Conservation (phyloP, 2,888 invertebrate species). For the Drosophila helvetica region DNA sequence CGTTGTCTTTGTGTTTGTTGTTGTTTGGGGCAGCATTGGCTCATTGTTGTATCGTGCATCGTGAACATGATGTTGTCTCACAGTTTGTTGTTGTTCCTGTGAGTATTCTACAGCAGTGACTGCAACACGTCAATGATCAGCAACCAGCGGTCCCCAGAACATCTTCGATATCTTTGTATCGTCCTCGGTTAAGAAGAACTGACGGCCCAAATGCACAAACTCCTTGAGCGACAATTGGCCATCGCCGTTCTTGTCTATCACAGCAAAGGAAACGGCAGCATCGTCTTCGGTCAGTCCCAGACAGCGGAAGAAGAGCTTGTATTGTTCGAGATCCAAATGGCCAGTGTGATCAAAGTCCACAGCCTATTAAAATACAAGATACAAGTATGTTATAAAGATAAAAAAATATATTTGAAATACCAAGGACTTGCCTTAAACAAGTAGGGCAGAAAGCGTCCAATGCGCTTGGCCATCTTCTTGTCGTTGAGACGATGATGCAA, state of each 20-base stretch:
- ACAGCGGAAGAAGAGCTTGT: slow-evolving; percentile 92
- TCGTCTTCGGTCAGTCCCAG: slow-evolving; percentile 90
- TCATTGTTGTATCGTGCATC: slow-evolving; percentile 33
- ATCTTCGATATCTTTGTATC: slow-evolving; percentile 90
- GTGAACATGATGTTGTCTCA: slow-evolving; percentile 36
- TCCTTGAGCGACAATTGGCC: slow-evolving; percentile 91
- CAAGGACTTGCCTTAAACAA: slow-evolving; percentile 88
- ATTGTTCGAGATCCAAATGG: slow-evolving; percentile 91
- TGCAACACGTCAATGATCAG: slow-evolving; percentile 84
- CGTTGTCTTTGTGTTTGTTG: slow-evolving; percentile 17
- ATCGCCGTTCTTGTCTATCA: slow-evolving; percentile 91
- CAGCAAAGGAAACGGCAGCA: slow-evolving; percentile 90
- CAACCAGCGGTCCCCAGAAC: slow-evolving; percentile 92
- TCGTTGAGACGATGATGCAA: slow-evolving; percentile 93
- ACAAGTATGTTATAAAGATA: not conserved
- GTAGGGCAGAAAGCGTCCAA: slow-evolving; percentile 91
- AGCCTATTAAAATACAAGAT: slow-evolving; percentile 85
- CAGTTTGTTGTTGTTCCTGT: slow-evolving; percentile 1
- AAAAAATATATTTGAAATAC: not conserved
- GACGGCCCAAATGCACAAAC: slow-evolving; percentile 91
- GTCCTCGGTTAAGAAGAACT: slow-evolving; percentile 92
- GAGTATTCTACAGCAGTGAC: slow-evolving; percentile 71
- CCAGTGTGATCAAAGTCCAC: slow-evolving; percentile 92
- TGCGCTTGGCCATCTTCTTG: slow-evolving; percentile 89
- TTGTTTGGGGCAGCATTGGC: slow-evolving; percentile 52